Conservation (phyloP, 2,113 vertebrate genomes). For the Xenopus borealis region DNA sequence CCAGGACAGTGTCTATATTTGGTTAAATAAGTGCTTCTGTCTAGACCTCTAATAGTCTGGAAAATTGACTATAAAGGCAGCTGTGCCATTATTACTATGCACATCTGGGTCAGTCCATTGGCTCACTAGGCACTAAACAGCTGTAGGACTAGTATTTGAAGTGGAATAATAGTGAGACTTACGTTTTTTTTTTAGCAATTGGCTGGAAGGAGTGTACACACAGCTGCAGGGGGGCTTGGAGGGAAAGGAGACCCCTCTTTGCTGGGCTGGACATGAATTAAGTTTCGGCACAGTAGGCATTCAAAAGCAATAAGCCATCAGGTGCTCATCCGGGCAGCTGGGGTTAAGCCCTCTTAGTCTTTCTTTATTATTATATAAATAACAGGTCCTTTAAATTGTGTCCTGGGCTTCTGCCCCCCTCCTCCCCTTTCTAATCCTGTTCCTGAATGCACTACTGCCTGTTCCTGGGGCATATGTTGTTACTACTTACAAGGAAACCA, state of each 20-base stretch:
- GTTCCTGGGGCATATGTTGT: constrained; percentile 11
- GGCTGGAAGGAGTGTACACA: constrained; percentile 8
- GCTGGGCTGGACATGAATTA: constrained; percentile 49
- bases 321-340: constrained; percentile 45
- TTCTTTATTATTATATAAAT: neutral
- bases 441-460: constrained; percentile 45
- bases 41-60: neutral
- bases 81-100: neutral
- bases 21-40: neutral
- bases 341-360: constrained; percentile 50
- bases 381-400: too few relatives aligned
- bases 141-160: constrained; percentile 8
- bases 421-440: constrained; percentile 49
- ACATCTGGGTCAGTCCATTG: neutral
- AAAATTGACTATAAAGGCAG: neutral
- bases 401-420: constrained; percentile 22
- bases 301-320: constrained; percentile 57
- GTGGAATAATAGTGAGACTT: neutral
- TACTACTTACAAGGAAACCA: too few relatives aligned
- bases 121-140: neutral
- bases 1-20: too few relatives aligned
- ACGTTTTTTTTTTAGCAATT: neutral
- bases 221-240: constrained; percentile 35
- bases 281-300: constrained; percentile 52
- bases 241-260: constrained; percentile 49